phyloP scores from a whole-genome alignment of 2,113 vertebrate species.

The Erythrolamprus reginae region DNA sequence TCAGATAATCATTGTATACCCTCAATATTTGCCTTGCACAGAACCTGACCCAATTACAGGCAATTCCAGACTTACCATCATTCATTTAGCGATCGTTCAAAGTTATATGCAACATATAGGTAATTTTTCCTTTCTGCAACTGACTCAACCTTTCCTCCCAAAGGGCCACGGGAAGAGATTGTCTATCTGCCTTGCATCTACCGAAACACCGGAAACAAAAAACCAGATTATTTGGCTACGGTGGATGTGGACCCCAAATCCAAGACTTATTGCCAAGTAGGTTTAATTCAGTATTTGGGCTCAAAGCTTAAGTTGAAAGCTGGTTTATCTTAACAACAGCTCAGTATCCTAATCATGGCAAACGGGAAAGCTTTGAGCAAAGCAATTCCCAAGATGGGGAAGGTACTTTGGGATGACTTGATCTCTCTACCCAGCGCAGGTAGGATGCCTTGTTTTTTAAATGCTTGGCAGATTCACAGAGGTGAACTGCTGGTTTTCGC shows the following conservation, averaged over 20 bases:
- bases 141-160: neutral
- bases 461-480: neutral
- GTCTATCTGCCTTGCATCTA: conserved; percentile 92
- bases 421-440: neutral
- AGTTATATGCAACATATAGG: too few relatives aligned
- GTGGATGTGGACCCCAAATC: conserved; percentile 86
- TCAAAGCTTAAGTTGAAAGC: neutral
- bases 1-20: too few relatives aligned
- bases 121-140: neutral
- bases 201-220: conserved; percentile 73
- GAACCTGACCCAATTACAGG: too few relatives aligned
- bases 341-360: neutral
- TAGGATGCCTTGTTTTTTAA: neutral
- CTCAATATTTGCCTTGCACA: too few relatives aligned
- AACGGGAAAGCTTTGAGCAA: neutral
- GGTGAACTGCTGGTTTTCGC: neutral
- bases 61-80: too few relatives aligned
- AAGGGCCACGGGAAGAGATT: conserved; percentile 84
- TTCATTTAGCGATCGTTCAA: too few relatives aligned
- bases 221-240: conserved; percentile 88
- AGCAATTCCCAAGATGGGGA: neutral
- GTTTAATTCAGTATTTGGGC: fast-evolving
- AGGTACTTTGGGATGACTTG: neutral
- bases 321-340: neutral
- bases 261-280: conserved; percentile 79